These are phyloP conservation scores for Drosophila dunni DNA, from an alignment of 1,140 invertebrate genomes.

Conservation along the genomic window DNA sequence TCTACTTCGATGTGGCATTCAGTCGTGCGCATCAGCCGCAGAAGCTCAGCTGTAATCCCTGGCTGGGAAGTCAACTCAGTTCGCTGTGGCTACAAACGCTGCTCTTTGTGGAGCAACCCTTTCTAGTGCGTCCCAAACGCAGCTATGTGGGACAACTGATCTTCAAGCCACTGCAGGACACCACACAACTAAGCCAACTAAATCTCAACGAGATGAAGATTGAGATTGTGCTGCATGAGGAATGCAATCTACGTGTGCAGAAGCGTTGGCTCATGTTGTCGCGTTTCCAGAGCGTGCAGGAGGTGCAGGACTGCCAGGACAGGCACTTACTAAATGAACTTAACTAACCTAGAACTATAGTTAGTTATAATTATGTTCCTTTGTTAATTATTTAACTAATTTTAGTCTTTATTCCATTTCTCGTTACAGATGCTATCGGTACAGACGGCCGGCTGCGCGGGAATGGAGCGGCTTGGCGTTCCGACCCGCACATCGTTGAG, in stretches of 20 bases:
- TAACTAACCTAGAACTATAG: not conserved
- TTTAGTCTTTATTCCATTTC: not conserved
- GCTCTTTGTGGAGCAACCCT: constrained; percentile 62
- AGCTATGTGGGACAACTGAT: constrained; percentile 41
- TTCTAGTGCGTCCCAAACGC: constrained; percentile 41
- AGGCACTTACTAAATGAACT: not conserved
- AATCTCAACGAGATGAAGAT: constrained; percentile 48
- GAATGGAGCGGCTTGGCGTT: constrained; percentile 89
- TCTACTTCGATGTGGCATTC: constrained; percentile 73
- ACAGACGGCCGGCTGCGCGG: constrained; percentile 88
- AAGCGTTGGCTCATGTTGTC: constrained; percentile 56
- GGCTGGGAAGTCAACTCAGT: constrained; percentile 8
- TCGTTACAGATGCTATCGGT: constrained; percentile 88
- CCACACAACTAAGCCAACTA: not conserved
- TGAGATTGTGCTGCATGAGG: constrained; percentile 32
- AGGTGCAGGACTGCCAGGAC: constrained; percentile 63
- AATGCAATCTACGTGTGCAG: constrained; percentile 16
- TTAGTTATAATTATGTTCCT: not conserved
- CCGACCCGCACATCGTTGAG: constrained; percentile 85
- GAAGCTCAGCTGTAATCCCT: constrained; percentile 56
- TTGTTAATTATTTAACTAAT: not conserved
- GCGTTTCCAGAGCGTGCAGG: constrained; percentile 34
- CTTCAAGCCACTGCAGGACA: constrained; percentile 21
- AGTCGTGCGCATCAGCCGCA: constrained; percentile 50
- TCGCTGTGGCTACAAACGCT: constrained; percentile 67